Evolutionary conservation across 2,797 vertebrate species (phyloP), one percentile per base, ranked within the genome.

Genomic region (Fistularia tabacaria): DNA sequence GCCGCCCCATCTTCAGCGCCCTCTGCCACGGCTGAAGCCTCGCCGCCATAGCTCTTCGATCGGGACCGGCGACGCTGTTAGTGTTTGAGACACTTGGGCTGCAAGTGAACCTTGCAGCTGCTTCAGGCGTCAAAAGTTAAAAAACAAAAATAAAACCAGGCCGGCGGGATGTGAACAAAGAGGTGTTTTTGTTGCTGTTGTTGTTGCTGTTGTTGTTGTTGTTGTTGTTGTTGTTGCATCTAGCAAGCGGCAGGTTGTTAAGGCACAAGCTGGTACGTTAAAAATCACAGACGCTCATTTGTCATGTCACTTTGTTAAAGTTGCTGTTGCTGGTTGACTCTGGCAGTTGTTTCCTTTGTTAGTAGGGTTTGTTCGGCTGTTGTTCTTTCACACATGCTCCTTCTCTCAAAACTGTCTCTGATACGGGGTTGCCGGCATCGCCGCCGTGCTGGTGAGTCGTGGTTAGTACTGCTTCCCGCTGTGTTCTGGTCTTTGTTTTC

Each of bases 251-350:
- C 86, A 90, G 85, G 90, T 64, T 71, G 66, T 88, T 88, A 89
- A 89, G 81, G 92, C 92, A 89, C 82, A 93, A 93, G 94, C 93
- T 83, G 53, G 69, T 38, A 62, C 51, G 75, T 81, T 47, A 86
- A 87, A 82, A 88, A 77, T 92, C 91, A 92, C 71, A 80, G 86
- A 92, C 95, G 93, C 80, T 93, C 91, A 94, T 94, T 90, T 94
- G 94, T 25, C 93, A 96, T 72, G 77, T 87, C 54, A 76, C 79
- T 82, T 90, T 60, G 83, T 85, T 83, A 93, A 92, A 84, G 79
- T 77, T 81, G 79, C 71, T 84, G 76, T 47, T 83, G 83, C 75
- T 84, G 90, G 85, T 92, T 9, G 9, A 61, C 38, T 43, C 51
- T 14, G 50, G 61, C 54, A 46, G 52, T 42, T n/a, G 58, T 36